Conservation (phyloP, 2,888 invertebrate genomes). For the Meteorus colon region DNA sequence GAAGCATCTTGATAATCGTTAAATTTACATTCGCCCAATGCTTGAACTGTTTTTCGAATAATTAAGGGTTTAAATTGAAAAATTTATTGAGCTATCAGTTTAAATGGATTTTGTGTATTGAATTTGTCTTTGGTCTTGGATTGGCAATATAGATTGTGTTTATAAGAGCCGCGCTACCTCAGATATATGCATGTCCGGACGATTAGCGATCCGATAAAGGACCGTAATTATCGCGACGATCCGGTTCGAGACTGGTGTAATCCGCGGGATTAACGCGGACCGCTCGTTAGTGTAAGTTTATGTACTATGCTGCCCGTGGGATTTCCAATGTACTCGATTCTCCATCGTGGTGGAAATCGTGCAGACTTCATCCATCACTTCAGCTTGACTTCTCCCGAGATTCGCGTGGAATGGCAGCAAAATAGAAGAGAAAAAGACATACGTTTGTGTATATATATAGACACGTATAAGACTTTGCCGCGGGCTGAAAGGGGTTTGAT, state of each 20-base stretch:
- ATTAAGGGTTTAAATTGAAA: slow-evolving; percentile 2
- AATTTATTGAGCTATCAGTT: slow-evolving; percentile 11
- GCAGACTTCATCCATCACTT: slow-evolving; percentile 53
- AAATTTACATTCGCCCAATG: neutral
- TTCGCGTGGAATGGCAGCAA: slow-evolving; percentile 23
- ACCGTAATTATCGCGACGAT: slow-evolving; percentile 49
- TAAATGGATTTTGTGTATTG: neutral
- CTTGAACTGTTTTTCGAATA: neutral
- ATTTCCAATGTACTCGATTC: slow-evolving; percentile 39
- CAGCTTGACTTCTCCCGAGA: slow-evolving; percentile 48
- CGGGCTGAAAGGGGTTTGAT: slow-evolving; percentile 26
- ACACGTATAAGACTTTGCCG: slow-evolving; percentile 6
- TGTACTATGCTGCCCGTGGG: slow-evolving; percentile 15
- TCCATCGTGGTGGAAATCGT: slow-evolving; percentile 35
- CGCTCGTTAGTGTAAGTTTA: slow-evolving; percentile 49
- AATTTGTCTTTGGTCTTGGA: slow-evolving; percentile 7
- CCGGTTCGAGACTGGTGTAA: slow-evolving; percentile 49
- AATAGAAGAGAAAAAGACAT: slow-evolving; percentile 6
- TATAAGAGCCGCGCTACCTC: slow-evolving; percentile 5
- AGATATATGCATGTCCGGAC: slow-evolving; percentile 21
- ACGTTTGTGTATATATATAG: neutral
- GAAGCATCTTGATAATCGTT: neutral
- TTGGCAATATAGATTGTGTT: slow-evolving; percentile 8
- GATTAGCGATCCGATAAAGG: slow-evolving; percentile 46
- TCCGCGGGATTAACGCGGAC: slow-evolving; percentile 51